Evolutionary conservation across 2,888 invertebrate species (phyloP), one percentile per base, ranked within the genome.

Genomic region (Abscondita cerata): DNA sequence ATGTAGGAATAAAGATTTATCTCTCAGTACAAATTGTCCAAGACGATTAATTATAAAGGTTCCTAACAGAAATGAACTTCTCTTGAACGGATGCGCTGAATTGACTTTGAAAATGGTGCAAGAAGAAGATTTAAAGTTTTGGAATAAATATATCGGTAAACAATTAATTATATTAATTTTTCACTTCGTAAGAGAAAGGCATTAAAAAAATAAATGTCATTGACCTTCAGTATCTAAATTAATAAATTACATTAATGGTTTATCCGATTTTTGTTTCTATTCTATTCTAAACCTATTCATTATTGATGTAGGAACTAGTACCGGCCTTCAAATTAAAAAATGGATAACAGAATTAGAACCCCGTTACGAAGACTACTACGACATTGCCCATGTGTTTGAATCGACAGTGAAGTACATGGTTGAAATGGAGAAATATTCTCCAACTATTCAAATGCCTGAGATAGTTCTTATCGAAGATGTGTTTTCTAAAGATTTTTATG

Each of bases 111-210:
- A 19, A 18, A 68, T 67, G 15, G 63, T 68, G 0, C 60, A 69
- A 12, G 68, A 67, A 4, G 58, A 66, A 11, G 70, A 73, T 31
- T 52, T 52, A 8, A 25, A 62, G 0, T 75, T 77, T 67, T 76
- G 77, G 73, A 64, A 60, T 16, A 65, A 65, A 38, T 67, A 73
- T 59, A 66, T 74, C 55, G 69, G 78, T 73, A 66, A 60, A n/a
- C n/a, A n/a, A n/a, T n/a, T n/a, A n/a, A n/a, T n/a, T n/a, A n/a
- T n/a, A n/a, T n/a, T n/a, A n/a, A n/a, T n/a, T n/a, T n/a, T n/a
- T n/a, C n/a, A n/a, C n/a, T n/a, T n/a, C n/a, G n/a, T n/a, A n/a
- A n/a, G n/a, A n/a, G n/a, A n/a, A n/a, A n/a, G n/a, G n/a, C n/a
- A n/a, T n/a, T n/a, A n/a, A n/a, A n/a, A n/a, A n/a, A n/a, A n/a